Conservation (phyloP, 2,888 invertebrate genomes). For the Cataglyphis rosenhaueri region DNA sequence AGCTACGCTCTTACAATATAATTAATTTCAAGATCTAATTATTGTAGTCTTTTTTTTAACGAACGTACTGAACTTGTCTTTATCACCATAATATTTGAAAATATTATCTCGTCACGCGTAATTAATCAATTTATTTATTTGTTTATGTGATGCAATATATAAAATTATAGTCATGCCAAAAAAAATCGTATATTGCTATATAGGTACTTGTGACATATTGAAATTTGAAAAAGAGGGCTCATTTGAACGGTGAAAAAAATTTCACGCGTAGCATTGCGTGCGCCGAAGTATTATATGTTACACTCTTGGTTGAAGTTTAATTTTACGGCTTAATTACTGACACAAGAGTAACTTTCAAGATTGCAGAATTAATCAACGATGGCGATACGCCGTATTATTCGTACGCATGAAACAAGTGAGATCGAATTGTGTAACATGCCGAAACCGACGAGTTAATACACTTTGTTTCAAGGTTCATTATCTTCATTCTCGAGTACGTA, state of each 20-base stretch:
- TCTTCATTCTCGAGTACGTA: conserved; percentile 27
- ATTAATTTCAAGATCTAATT: conserved; percentile 20
- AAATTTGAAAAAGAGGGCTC: neutral
- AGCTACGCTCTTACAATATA: conserved; percentile 16
- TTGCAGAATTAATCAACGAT: conserved; percentile 49
- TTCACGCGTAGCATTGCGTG: conserved; percentile 9
- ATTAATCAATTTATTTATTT: conserved; percentile 12
- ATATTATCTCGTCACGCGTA: neutral
- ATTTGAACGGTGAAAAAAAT: conserved; percentile 32
- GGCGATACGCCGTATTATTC: conserved; percentile 46
- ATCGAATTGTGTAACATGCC: conserved; percentile 43
- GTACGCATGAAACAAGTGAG: conserved; percentile 34
- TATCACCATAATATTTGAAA: neutral
- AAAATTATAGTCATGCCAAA: neutral
- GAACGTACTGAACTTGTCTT: neutral
- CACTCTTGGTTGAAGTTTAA: conserved; percentile 42
- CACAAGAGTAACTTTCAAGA: conserved; percentile 38
- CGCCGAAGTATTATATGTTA: conserved; percentile 27
- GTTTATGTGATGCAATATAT: neutral
- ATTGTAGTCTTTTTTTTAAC: neutral
- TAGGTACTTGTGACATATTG: neutral
- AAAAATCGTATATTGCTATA: neutral
- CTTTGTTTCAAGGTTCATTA: conserved; percentile 50
- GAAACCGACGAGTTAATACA: conserved; percentile 48
- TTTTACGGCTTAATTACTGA: conserved; percentile 53